Conservation (phyloP, 2,888 invertebrate genomes). For the Parnassius smintheus region DNA sequence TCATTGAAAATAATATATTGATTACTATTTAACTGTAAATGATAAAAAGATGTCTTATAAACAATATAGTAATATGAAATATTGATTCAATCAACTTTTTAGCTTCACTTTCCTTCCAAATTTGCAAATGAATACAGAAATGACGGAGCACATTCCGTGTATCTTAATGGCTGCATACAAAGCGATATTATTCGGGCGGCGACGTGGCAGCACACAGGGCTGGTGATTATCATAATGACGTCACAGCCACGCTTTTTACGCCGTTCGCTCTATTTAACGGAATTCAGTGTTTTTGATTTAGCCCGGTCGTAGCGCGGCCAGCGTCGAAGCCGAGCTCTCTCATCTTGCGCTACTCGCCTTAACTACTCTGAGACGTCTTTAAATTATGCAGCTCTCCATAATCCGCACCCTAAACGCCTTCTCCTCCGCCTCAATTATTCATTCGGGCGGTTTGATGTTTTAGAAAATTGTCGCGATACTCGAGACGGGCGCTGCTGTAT, state of each 20-base stretch:
- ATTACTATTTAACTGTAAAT: too few species aligned
- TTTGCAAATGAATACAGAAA: conserved; percentile 75
- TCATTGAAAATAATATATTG: too few species aligned
- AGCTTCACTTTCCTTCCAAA: too few species aligned
- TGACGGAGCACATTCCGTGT: conserved; percentile 73
- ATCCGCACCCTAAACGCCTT: conserved; percentile 78
- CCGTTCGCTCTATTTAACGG: conserved; percentile 66
- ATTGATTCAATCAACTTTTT: too few species aligned
- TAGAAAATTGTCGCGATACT: conserved; percentile 77
- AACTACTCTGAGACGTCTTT: conserved; percentile 69
- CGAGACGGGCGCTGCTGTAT: conserved; percentile 67
- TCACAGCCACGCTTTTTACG: conserved; percentile 76
- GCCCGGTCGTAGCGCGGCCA: conserved; percentile 33
- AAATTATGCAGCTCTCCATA: conserved; percentile 79
- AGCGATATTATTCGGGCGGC: conserved; percentile 75
- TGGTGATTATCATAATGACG: conserved; percentile 80
- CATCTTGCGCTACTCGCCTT: conserved; percentile 53
- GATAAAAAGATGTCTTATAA: too few species aligned
- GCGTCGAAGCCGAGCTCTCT: conserved; percentile 31
- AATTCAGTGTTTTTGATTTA: conserved; percentile 58
- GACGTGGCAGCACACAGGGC: conserved; percentile 66
- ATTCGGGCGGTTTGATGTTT: conserved; percentile 78
- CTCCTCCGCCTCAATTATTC: conserved; percentile 76
- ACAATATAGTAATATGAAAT: too few species aligned
- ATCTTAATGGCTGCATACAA: conserved; percentile 77